Evolutionary conservation across 1,140 invertebrate genomes (phyloP).

Genomic region (Bombus superbus): DNA sequence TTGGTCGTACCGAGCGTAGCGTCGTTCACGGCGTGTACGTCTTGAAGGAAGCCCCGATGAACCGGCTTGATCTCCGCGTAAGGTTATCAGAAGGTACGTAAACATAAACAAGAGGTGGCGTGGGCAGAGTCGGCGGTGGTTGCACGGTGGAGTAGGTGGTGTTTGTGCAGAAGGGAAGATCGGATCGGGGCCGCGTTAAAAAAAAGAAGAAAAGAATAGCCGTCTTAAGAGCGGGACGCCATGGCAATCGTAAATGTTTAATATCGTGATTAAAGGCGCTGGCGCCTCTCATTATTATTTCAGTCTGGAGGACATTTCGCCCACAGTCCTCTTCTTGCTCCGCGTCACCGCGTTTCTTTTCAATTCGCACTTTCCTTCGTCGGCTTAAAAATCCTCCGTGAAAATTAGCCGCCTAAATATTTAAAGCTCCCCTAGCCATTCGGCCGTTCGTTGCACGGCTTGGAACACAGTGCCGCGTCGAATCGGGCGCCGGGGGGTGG

Average conservation of each 20-base stretch:
- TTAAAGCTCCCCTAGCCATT: slow-evolving; percentile 70
- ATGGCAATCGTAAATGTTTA: slow-evolving; percentile 82
- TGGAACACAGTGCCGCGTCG: not conserved
- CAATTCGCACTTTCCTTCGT: slow-evolving; percentile 77
- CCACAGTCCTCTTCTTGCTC: slow-evolving; percentile 58
- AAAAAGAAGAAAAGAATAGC: slow-evolving; percentile 43
- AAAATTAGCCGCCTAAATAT: slow-evolving; percentile 82
- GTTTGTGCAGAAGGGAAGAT: slow-evolving; percentile 67
- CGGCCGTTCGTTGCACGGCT: slow-evolving; percentile 9
- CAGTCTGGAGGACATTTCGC: slow-evolving; percentile 81
- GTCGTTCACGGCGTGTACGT: not conserved
- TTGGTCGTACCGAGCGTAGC: slow-evolving; percentile 4
- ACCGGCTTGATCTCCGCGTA: slow-evolving; percentile 47
- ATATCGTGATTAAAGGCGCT: slow-evolving; percentile 83
- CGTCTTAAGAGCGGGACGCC: slow-evolving; percentile 64
- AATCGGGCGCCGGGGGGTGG: not conserved
- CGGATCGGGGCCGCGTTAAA: slow-evolving; percentile 67
- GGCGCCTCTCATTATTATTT: slow-evolving; percentile 82
- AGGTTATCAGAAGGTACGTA: slow-evolving; percentile 65
- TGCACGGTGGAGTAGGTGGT: slow-evolving; percentile 19
- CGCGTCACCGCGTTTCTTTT: slow-evolving; percentile 77
- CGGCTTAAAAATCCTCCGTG: slow-evolving; percentile 77
- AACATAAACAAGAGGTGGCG: slow-evolving; percentile 63
- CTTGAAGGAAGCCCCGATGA: slow-evolving; percentile 12
- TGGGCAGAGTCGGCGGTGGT: slow-evolving; percentile 22